Conservation (phyloP, 2,113 vertebrate genomes). For the Melanostigma gelatinosum region DNA sequence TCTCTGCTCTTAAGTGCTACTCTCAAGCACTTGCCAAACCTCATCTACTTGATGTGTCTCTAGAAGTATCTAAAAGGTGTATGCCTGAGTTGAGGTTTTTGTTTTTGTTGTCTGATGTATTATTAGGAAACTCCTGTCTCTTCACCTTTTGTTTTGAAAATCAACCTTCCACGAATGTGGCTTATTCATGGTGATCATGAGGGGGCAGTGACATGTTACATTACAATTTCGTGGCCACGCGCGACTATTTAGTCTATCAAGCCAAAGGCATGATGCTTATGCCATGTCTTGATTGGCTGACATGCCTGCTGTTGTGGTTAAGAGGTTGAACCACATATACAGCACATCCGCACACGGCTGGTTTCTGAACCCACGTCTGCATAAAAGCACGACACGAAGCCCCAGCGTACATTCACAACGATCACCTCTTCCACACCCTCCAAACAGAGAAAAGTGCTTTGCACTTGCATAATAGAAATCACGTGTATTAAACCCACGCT, state of each 20-base stretch:
- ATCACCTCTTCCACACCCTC: constrained; percentile 32
- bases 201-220: constrained; percentile 3
- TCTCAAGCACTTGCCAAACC: constrained; percentile 31
- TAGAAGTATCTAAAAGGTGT: background rate
- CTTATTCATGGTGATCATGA: background rate
- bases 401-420: constrained; percentile 13
- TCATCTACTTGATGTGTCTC: constrained; percentile 20
- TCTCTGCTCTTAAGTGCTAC: constrained; percentile 40
- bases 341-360: constrained; percentile 24
- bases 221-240: constrained; percentile 9
- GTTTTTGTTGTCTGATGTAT: background rate
- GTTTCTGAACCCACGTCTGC: constrained; percentile 36
- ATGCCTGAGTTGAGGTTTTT: background rate
- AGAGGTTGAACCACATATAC: constrained; percentile 52
- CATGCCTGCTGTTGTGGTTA: constrained; percentile 25
- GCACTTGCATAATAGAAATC: constrained; percentile 5
- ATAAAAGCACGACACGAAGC: constrained; percentile 30
- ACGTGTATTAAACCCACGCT: constrained; percentile 35
- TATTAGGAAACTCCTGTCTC: background rate
- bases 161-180: background rate
- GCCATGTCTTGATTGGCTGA: constrained; percentile 25
- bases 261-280: constrained; percentile 27
- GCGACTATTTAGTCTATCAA: constrained; percentile 13
- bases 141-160: background rate
- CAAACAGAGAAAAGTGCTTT: background rate